These are phyloP conservation scores for Wiebesia pumilae DNA, from an alignment of 1,140 invertebrate genomes.

Conservation along the genomic window DNA sequence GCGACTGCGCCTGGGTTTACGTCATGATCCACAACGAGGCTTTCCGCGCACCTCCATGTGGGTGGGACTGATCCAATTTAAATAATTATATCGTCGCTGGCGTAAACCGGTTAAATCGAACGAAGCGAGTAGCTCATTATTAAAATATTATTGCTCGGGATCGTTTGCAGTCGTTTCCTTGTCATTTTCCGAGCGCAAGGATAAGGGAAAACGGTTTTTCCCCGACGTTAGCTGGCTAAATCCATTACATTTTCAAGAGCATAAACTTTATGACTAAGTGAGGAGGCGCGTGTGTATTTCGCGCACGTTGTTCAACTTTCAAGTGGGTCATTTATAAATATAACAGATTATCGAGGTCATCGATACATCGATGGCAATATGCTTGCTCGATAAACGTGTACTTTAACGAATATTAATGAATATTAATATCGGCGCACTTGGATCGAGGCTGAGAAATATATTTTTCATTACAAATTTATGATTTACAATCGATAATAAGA, in stretches of 20 bases:
- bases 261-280: not conserved
- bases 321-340: slow-evolving; percentile 28
- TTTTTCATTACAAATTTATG: too few relatives aligned
- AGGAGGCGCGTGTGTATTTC: not conserved
- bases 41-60: not conserved
- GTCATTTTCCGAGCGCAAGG: too few relatives aligned
- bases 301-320: not conserved
- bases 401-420: not conserved
- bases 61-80: not conserved
- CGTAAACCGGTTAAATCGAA: not conserved
- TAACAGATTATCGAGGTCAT: slow-evolving; percentile 14
- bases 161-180: not conserved
- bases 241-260: not conserved
- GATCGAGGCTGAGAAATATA: too few relatives aligned
- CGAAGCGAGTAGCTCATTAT: too few relatives aligned
- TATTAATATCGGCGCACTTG: too few relatives aligned
- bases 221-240: too few relatives aligned
- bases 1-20: slow-evolving; percentile 24
- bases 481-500: too few relatives aligned
- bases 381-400: not conserved
- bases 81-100: not conserved
- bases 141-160: not conserved
- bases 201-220: too few relatives aligned
- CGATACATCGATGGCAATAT: not conserved
- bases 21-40: not conserved